phyloP scores from a whole-genome alignment of 2,888 invertebrate genomes.

The Apeira syringaria region DNA sequence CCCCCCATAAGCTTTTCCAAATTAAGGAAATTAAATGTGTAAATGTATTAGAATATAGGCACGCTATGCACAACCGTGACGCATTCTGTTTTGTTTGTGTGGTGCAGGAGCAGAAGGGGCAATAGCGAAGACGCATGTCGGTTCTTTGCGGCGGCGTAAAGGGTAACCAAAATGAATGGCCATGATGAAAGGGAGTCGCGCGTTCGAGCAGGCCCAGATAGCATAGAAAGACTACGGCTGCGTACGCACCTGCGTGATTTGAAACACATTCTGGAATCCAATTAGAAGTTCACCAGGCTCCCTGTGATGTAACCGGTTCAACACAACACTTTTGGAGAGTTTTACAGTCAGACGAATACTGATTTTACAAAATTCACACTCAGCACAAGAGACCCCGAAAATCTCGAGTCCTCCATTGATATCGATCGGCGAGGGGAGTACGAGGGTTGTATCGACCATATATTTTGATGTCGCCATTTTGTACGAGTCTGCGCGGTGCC shows the following conservation, averaged over 20 bases:
- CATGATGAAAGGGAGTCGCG: constrained; percentile 82
- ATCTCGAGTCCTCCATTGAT: constrained; percentile 81
- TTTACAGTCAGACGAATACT: constrained; percentile 68
- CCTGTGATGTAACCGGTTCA: constrained; percentile 79
- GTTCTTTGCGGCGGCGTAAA: constrained; percentile 83
- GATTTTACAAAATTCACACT: constrained; percentile 66
- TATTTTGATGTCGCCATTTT: constrained; percentile 86
- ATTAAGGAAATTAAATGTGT: neutral
- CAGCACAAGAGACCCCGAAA: constrained; percentile 75
- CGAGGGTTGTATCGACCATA: constrained; percentile 74
- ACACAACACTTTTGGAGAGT: constrained; percentile 76
- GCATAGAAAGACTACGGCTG: constrained; percentile 94
- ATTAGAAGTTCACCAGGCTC: constrained; percentile 67
- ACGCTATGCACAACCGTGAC: constrained; percentile 39
- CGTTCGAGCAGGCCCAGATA: constrained; percentile 95
- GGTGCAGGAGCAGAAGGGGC: constrained; percentile 64
- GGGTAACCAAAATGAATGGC: constrained; percentile 82
- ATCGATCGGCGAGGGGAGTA: constrained; percentile 86
- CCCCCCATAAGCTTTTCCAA: neutral
- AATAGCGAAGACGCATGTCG: constrained; percentile 76
- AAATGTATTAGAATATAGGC: constrained; percentile 10
- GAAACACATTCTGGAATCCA: constrained; percentile 77
- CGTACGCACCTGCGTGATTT: constrained; percentile 97
- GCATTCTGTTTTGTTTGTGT: constrained; percentile 73
- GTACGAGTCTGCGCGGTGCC: constrained; percentile 87